Percentiles rank a stretch among this genome's conserved stretches.
Evolutionary conservation across 2,888 invertebrate genomes (phyloP).

Genomic region (Caenorhabditis wallacei): DNA sequence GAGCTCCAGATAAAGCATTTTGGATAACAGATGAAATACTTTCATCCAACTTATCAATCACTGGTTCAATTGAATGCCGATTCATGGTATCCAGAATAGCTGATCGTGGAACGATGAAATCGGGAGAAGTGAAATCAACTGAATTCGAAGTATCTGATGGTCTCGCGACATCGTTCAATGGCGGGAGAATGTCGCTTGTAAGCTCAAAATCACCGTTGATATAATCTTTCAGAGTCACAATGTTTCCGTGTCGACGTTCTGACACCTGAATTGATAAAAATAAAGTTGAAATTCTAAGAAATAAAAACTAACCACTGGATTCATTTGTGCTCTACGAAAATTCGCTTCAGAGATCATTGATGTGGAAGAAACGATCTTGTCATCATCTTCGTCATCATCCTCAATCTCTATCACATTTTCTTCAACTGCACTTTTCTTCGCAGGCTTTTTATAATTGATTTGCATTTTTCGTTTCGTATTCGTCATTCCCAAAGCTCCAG

Average conservation of each 20-base stretch:
- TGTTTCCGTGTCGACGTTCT: neutral
- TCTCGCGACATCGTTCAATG: neutral
- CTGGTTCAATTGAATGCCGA: neutral
- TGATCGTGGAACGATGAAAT: neutral
- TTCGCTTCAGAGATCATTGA: neutral
- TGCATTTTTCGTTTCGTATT: neutral
- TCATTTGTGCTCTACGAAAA: too few relatives aligned
- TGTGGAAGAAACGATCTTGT: neutral
- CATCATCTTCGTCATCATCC: neutral
- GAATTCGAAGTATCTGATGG: neutral
- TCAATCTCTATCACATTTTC: neutral
- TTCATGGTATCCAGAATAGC: neutral
- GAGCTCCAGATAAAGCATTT: neutral
- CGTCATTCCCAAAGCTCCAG: slow-evolving; percentile 30
- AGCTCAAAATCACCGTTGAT: neutral
- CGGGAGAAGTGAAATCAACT: neutral
- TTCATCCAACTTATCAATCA: neutral
- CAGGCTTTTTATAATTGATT: neutral
- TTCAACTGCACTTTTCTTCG: neutral
- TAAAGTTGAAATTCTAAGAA: too few relatives aligned
- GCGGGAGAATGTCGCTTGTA: neutral
- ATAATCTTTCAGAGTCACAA: neutral
- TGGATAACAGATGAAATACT: neutral
- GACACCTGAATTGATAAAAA: neutral
- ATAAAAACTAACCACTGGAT: too few relatives aligned